Percentiles rank a stretch among this genome's conserved stretches.
Evolutionary conservation across 2,113 vertebrate genomes (phyloP).

Genomic region (Platycercus adscitus): DNA sequence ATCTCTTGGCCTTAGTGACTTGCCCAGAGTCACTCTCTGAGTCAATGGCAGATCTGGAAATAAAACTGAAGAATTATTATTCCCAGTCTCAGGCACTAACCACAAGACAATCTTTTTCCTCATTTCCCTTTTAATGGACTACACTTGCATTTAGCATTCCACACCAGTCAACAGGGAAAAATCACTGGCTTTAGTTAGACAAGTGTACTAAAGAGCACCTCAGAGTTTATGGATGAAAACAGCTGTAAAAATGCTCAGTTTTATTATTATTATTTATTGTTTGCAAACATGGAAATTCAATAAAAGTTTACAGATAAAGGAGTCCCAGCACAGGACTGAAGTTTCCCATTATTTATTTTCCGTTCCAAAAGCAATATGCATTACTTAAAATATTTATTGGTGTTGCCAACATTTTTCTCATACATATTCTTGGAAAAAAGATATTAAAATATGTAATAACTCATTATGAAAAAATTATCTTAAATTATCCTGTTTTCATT

Average conservation of each 20-base stretch:
- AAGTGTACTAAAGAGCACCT: conserved; percentile 10
- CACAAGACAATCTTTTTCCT: conserved; percentile 27
- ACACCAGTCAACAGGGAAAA: conserved; percentile 19
- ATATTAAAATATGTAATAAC: not conserved
- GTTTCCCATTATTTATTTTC: conserved; percentile 14
- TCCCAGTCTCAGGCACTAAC: conserved; percentile 25
- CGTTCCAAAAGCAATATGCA: not conserved
- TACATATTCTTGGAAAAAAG: not conserved
- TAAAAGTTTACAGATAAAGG: conserved; percentile 36
- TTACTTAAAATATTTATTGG: conserved; percentile 3
- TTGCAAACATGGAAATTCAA: conserved; percentile 35
- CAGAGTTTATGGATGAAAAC: conserved; percentile 44
- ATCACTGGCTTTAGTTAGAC: conserved; percentile 24
- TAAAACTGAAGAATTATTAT: conserved; percentile 48
- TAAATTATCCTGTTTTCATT: not conserved
- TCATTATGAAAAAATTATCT: not conserved
- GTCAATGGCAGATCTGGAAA: conserved; percentile 22
- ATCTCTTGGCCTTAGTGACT: not conserved
- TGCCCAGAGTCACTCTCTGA: not conserved
- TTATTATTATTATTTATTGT: conserved; percentile 67
- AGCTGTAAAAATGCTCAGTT: conserved; percentile 40
- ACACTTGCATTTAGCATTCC: conserved; percentile 45
- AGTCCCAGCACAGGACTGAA: not conserved
- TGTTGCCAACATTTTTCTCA: not conserved
- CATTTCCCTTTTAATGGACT: conserved; percentile 59